A percentile compares a stretch with the other conserved stretches of the same genome.
Conservation (phyloP, 35 echinoderm and acorn worm genomes). For the Ophiothrix spiculata region DNA sequence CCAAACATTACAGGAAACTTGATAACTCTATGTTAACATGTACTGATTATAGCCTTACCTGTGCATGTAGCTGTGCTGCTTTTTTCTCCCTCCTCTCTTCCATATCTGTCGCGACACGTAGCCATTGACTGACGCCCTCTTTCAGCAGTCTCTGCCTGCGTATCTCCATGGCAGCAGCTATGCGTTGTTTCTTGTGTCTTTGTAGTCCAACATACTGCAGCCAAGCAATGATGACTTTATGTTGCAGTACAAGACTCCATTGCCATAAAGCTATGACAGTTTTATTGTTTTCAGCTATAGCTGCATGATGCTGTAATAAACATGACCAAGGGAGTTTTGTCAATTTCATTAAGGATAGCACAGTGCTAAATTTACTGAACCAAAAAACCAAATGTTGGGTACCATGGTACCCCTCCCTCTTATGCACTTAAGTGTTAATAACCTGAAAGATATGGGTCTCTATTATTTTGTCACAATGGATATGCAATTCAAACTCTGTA, state of each 20-base stretch:
- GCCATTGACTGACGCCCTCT: conserved; percentile 72
- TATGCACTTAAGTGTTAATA: too few species aligned
- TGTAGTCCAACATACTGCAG: conserved; percentile 37
- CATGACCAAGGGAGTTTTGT: background rate
- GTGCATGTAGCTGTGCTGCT: conserved; percentile 57
- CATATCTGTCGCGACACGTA: conserved; percentile 46
- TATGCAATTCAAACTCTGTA: too few species aligned
- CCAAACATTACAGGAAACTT: background rate
- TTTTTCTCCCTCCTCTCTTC: conserved; percentile 45
- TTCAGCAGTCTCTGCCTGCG: conserved; percentile 63
- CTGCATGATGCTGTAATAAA: background rate
- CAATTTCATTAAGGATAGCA: background rate
- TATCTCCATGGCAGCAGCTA: conserved; percentile 52
- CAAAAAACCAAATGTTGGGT: too few species aligned
- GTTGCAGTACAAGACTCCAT: conserved; percentile 86
- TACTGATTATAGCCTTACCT: conserved; percentile 58
- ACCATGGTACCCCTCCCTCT: too few species aligned
- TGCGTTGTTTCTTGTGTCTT: conserved; percentile 63
- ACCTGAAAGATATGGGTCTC: too few species aligned
- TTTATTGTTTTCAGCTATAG: conserved; percentile 22
- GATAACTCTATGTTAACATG: background rate
- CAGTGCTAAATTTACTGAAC: background rate
- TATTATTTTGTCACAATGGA: too few species aligned
- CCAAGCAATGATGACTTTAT: conserved; percentile 69
- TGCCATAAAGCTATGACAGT: conserved; percentile 80